Conservation (phyloP, 2,888 invertebrate species). For the Cecidostiba fungosa region DNA sequence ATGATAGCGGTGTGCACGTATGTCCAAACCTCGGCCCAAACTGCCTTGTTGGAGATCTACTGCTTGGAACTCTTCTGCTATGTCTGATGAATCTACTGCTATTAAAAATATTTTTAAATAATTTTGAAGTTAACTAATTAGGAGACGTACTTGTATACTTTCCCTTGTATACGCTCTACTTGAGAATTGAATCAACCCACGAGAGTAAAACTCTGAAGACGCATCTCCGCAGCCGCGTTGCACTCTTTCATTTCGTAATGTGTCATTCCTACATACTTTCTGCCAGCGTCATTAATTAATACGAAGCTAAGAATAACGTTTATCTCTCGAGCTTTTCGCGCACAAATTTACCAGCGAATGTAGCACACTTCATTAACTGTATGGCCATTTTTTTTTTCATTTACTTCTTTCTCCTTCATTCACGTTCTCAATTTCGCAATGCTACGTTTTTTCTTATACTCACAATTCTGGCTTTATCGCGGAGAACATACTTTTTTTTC, state of each 20-base stretch:
- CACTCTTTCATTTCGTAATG: background rate
- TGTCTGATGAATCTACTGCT: no score
- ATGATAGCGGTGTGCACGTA: no score
- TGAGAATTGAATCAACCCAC: no score
- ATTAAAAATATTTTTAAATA: no score
- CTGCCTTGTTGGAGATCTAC: no score
- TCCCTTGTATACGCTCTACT: no score
- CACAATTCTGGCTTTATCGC: background rate
- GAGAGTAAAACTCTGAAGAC: background rate
- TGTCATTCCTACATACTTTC: conserved; percentile 10
- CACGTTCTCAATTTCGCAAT: background rate
- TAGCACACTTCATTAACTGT: background rate
- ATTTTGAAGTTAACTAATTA: no score
- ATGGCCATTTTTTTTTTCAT: background rate
- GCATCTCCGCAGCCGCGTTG: background rate
- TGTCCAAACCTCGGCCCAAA: no score
- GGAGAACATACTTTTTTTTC: background rate
- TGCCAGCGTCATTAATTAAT: conserved; percentile 5
- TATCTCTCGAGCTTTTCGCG: background rate
- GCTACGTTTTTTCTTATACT: background rate
- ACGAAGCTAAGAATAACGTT: conserved; percentile 4
- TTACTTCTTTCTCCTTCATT: background rate
- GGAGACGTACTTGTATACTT: no score
- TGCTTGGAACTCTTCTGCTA: no score
- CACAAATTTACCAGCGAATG: background rate